Conservation (phyloP, 2,797 vertebrate species). For the Anisognathus igniventris region DNA sequence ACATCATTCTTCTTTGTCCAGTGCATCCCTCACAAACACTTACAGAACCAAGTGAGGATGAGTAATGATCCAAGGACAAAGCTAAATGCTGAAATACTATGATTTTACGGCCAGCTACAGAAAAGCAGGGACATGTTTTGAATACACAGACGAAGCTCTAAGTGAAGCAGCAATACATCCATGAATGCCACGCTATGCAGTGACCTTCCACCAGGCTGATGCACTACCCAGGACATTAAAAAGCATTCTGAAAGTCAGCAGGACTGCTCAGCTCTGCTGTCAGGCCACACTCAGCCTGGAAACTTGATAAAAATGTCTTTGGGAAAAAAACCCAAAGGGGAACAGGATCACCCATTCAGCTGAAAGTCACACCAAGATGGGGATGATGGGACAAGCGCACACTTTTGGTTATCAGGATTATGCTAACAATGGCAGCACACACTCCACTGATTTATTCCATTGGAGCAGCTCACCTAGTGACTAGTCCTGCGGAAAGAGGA, state of each 20-base stretch:
- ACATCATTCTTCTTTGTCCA: not conserved
- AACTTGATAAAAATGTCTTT: not conserved
- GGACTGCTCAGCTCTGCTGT: not conserved
- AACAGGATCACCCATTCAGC: not conserved
- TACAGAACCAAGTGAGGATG: not conserved
- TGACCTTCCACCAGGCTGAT: not conserved
- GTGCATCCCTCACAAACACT: not conserved
- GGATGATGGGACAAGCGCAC: not conserved
- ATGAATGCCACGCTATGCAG: accelerated
- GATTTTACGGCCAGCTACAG: not conserved
- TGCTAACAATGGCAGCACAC: not conserved
- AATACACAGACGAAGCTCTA: not conserved
- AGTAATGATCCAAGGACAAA: not conserved
- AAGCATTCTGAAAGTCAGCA: not conserved
- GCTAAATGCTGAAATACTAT: not conserved
- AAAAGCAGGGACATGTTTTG: not conserved
- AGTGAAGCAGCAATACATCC: not conserved
- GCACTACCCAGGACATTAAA: not conserved
- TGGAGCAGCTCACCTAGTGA: not conserved
- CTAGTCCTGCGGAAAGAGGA: not conserved
- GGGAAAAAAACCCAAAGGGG: not conserved
- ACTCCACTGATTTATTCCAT: not conserved
- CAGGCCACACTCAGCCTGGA: not conserved
- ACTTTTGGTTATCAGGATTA: not conserved
- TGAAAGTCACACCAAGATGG: not conserved